Base-by-base conservation (phyloP, 2,888 invertebrate genomes). In the Andrena bucephala region DNA sequence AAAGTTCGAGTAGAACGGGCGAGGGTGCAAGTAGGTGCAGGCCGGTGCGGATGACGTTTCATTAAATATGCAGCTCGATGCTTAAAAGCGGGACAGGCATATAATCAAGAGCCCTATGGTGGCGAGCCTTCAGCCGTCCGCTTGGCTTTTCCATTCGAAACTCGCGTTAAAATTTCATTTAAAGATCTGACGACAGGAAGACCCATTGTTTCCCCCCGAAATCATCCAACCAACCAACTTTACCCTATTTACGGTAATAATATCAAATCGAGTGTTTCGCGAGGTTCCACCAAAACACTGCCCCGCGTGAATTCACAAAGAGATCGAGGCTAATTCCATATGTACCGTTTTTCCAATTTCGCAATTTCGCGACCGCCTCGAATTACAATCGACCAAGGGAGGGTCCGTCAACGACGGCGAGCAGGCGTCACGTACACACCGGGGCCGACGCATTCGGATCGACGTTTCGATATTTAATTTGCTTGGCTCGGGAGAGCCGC, bases 401-500 rank as follows among this genome's bases (percentile, higher is more conserved):
- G 59, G 70, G 70, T 29, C 13, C 59, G 59, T 69, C 69, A 57
- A 20, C 42, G 57, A 2, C 33, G 54, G 2, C 0, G 36, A 57
- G 10, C 27, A 42, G 42, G 48, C 52, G 24, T 36, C 29, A 52
- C 50, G 6, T 27, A 48, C 65, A 27, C 31, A 52, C 24, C 24
- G 0, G 5, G 20, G 7, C 68, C 10, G 24, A 36, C 69, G 20
- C 63, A 16, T 65, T 33, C 42, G 31, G n/a, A 54, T 67, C 65
- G 50, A 67, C 73, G 65, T 71, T 77, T 77, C 72, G 54, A 73
- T 83, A 74, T 83, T 77, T 77, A 83, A 83, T 82, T 81, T 63
- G 50, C 81, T 10, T 13, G 29, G 36, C n/a, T 31, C 2, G n/a
- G 57, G n/a, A 16, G 59, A 27, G 27, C 54, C 54, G 20, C 31